Conservation (phyloP, 2,797 vertebrate genomes). For the Masticophis lateralis region DNA sequence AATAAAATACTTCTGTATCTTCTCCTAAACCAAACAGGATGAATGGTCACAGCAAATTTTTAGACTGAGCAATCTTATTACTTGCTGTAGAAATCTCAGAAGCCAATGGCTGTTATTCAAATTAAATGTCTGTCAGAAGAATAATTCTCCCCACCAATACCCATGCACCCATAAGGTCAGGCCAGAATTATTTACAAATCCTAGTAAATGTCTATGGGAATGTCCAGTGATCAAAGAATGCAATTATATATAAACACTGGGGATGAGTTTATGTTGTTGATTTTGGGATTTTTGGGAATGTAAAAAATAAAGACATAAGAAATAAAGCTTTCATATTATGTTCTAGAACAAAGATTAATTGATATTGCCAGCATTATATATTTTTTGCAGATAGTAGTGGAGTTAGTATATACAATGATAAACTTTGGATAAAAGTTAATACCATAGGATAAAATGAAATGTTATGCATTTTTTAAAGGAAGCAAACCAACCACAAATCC, state of each 20-base stretch:
- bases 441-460: background rate
- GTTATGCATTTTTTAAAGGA: background rate
- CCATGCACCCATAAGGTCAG: constrained; percentile 17
- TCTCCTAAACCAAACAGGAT: background rate
- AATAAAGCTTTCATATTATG: constrained; percentile 53
- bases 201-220: constrained; percentile 46
- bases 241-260: constrained; percentile 60
- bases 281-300: constrained; percentile 51
- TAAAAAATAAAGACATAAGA: constrained; percentile 54
- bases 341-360: constrained; percentile 41
- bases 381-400: background rate
- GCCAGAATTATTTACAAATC: constrained; percentile 37
- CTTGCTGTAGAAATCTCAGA: background rate
- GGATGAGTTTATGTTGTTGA: constrained; percentile 47
- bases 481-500: background rate
- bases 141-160: background rate
- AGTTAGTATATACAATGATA: background rate
- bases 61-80: background rate
- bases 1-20: background rate
- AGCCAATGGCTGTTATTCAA: background rate
- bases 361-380: background rate
- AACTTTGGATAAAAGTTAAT: background rate
- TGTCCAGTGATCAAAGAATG: constrained; percentile 47
- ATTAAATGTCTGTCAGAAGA: background rate
- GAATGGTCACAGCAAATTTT: background rate